Base-by-base conservation (phyloP, 2,888 invertebrate species). In the Tachina grossa region DNA sequence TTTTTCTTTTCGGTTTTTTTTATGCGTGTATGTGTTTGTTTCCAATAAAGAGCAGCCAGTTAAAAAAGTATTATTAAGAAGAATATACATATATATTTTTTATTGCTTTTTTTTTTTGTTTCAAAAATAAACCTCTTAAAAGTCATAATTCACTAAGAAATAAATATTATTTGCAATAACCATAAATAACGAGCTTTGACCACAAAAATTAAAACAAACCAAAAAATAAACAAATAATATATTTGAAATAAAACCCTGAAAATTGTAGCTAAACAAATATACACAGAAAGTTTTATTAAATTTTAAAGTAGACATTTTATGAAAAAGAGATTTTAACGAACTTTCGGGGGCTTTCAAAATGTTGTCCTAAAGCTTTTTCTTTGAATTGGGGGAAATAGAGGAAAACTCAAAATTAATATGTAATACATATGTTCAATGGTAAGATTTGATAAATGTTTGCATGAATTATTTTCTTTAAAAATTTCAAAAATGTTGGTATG, bases 121-220 rank as follows among this genome's bases (percentile, higher is more conserved):
- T 61, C 19, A 45, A 51, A 72, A 53, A 66, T 53, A 71, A 53
- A 39, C 59, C 79, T 66, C 19, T 65, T 79, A 84, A 78, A 82
- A 82, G 75, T 55, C 84, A 88, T 88, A 88, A 88, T 87, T 88
- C 87, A 88, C 68, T 80, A 81, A 66, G 81, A 86, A 85, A 87
- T 87, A 87, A 87, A 87, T 88, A 87, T 84, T 83, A 85, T 86
- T 87, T 86, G 85, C 87, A 88, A 86, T 85, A 87, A 87, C 86
- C 83, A 88, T 88, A 88, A 87, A 88, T 88, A 84, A 88, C 84
- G 51, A 81, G 78, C 80, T 87, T 71, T 87, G 81, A 87, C 84
- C 86, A 79, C 74, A 83, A 72, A 76, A 43, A 72, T 82, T 71
- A 68, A 76, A 75, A 77, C 31, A 59, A 31, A 72, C 71, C 41